These are phyloP conservation scores for Parotocinclus haroldoi DNA, from an alignment of 2,797 vertebrate species.

Conservation along the genomic window DNA sequence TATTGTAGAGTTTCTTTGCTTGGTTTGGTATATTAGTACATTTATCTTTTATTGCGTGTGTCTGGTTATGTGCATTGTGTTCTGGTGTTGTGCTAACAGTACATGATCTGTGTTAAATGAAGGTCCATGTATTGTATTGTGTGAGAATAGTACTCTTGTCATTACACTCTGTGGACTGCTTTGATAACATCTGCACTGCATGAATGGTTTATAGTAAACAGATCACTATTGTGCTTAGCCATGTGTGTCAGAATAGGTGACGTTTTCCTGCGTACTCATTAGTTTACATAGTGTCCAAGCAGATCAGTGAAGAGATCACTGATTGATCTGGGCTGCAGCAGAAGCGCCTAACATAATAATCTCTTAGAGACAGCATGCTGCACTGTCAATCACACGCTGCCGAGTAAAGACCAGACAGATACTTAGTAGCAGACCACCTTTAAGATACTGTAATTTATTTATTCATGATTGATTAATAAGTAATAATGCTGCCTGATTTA, in stretches of 20 bases:
- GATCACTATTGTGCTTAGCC: not conserved
- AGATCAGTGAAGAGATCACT: conserved; percentile 12
- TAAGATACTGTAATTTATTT: not conserved
- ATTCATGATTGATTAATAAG: too few relatives aligned
- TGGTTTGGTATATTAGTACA: not conserved
- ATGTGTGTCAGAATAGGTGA: conserved; percentile 2
- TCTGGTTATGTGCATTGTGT: not conserved
- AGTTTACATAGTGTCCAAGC: conserved; percentile 3
- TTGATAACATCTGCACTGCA: too few relatives aligned
- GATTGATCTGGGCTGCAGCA: conserved; percentile 40
- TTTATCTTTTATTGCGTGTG: not conserved
- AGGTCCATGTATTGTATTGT: not conserved
- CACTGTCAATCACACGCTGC: conserved; percentile 25
- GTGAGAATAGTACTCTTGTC: not conserved
- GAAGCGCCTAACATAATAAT: conserved; percentile 21
- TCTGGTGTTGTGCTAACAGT: not conserved
- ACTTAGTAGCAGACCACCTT: not conserved
- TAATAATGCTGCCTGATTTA: too few relatives aligned
- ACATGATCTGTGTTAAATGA: not conserved
- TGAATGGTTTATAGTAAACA: too few relatives aligned
- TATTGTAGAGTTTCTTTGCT: not conserved
- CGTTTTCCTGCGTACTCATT: not conserved
- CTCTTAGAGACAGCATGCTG: conserved; percentile 12
- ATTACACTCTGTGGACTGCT: not conserved
- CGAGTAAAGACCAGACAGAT: too few relatives aligned